Percentiles rank a stretch among this genome's conserved stretches.
Conservation (phyloP, 2,113 vertebrate species). For the Spheniscus mendiculus region DNA sequence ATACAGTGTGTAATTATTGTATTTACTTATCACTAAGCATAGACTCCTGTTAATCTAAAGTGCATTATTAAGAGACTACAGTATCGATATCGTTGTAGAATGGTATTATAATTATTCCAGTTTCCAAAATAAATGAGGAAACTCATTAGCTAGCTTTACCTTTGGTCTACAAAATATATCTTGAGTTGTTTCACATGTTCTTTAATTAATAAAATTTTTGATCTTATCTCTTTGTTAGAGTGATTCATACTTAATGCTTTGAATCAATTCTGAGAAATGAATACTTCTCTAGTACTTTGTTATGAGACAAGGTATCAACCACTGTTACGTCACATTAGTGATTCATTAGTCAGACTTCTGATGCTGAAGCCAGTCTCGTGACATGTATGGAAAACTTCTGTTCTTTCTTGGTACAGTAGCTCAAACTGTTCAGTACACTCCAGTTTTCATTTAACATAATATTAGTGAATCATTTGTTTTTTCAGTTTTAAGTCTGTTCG, state of each 20-base stretch:
- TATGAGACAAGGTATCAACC: conserved; percentile 24
- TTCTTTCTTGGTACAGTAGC: conserved; percentile 36
- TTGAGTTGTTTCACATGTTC: background rate
- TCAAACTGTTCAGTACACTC: background rate
- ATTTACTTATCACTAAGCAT: background rate
- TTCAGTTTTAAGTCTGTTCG: background rate
- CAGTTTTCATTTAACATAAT: conserved; percentile 16
- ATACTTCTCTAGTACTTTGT: background rate
- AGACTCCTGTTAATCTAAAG: background rate
- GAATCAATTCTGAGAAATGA: conserved; percentile 37
- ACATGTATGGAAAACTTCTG: conserved; percentile 24
- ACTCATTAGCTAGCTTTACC: background rate
- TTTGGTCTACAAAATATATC: conserved; percentile 5
- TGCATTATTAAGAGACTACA: background rate
- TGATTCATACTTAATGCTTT: conserved; percentile 39
- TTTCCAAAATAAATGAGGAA: background rate
- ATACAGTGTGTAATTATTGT: background rate
- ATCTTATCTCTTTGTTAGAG: background rate
- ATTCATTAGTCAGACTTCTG: conserved; percentile 51
- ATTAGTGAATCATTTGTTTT: conserved; percentile 25
- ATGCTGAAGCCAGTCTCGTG: conserved; percentile 27
- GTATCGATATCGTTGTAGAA: background rate
- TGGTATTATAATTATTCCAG: background rate
- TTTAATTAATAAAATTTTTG: conserved; percentile 3
- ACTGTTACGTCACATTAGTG: conserved; percentile 23